Evolutionary conservation across 2,113 vertebrate genomes (phyloP).

Genomic region (Ageneiosus marmoratus): DNA sequence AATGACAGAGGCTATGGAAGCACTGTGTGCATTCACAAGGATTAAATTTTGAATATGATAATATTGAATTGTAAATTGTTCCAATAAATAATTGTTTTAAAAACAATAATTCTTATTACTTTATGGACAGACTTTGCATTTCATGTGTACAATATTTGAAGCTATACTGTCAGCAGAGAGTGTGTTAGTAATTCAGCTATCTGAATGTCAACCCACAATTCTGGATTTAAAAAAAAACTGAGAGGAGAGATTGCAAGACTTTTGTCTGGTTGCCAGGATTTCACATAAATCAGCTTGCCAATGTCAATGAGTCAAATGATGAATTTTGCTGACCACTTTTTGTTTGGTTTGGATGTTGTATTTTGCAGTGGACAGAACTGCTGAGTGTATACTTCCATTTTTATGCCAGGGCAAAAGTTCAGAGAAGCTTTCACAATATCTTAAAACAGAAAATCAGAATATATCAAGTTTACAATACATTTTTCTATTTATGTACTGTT

Average conservation of each 20-base stretch:
- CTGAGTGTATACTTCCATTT: slow-evolving; percentile 30
- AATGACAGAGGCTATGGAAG: too few species aligned
- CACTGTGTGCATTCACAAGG: too few species aligned
- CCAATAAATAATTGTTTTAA: too few species aligned
- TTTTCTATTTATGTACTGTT: neutral
- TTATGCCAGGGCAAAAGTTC: slow-evolving; percentile 10
- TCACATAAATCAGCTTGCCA: slow-evolving; percentile 54
- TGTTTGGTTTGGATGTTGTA: slow-evolving; percentile 34
- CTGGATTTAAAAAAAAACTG: slow-evolving; percentile 45
- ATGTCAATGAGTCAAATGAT: slow-evolving; percentile 45
- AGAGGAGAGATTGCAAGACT: neutral
- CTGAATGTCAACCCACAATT: slow-evolving; percentile 36
- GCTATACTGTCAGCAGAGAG: slow-evolving; percentile 43
- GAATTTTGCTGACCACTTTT: slow-evolving; percentile 47
- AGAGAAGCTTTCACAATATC: neutral
- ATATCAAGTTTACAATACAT: neutral
- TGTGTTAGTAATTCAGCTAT: slow-evolving; percentile 53
- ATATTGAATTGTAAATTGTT: too few species aligned
- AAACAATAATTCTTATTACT: too few species aligned
- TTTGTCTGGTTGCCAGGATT: slow-evolving; percentile 36
- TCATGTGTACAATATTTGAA: too few species aligned
- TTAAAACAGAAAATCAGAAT: neutral
- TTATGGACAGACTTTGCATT: too few species aligned
- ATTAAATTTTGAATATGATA: too few species aligned
- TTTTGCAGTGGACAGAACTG: slow-evolving; percentile 50